Conservation (phyloP, 2,888 invertebrate genomes). For the Cantharis lateralis region DNA sequence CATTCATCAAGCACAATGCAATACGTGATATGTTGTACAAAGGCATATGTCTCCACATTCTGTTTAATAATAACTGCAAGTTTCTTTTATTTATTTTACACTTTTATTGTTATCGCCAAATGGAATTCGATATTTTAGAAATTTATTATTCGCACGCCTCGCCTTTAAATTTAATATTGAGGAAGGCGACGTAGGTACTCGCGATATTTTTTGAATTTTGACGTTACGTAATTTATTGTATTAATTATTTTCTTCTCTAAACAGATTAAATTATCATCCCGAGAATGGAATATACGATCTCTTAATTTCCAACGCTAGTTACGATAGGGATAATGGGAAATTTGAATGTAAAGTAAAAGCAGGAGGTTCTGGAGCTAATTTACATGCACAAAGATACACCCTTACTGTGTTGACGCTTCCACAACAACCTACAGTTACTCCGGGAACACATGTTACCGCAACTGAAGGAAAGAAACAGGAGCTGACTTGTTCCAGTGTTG, state of each 20-base stretch:
- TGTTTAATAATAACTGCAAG: conserved; percentile 15
- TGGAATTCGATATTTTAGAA: conserved; percentile 17
- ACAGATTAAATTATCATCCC: conserved; percentile 77
- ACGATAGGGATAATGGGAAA: conserved; percentile 87
- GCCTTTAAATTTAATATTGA: background rate
- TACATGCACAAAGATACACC: conserved; percentile 82
- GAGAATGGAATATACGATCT: conserved; percentile 86
- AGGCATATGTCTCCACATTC: conserved; percentile 9
- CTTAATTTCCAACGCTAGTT: conserved; percentile 85
- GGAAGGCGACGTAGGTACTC: background rate
- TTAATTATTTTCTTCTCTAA: conserved; percentile 13
- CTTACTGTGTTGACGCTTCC: conserved; percentile 87
- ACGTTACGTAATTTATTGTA: background rate
- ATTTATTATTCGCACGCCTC: conserved; percentile 3
- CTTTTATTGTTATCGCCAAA: conserved; percentile 2
- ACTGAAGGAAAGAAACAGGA: conserved; percentile 81
- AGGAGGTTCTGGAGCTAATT: conserved; percentile 79
- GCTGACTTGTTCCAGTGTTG: conserved; percentile 79
- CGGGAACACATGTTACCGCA: conserved; percentile 76
- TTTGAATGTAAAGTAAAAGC: conserved; percentile 90
- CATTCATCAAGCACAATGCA: conserved; percentile 33
- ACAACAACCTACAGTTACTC: conserved; percentile 76
- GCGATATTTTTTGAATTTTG: background rate
- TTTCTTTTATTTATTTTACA: conserved; percentile 12
- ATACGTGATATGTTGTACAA: conserved; percentile 29